A percentile compares a stretch with the other conserved stretches of the same genome.
These are phyloP conservation scores for Malurus splendens DNA, from an alignment of 2,797 vertebrate species.

Conservation along the genomic window DNA sequence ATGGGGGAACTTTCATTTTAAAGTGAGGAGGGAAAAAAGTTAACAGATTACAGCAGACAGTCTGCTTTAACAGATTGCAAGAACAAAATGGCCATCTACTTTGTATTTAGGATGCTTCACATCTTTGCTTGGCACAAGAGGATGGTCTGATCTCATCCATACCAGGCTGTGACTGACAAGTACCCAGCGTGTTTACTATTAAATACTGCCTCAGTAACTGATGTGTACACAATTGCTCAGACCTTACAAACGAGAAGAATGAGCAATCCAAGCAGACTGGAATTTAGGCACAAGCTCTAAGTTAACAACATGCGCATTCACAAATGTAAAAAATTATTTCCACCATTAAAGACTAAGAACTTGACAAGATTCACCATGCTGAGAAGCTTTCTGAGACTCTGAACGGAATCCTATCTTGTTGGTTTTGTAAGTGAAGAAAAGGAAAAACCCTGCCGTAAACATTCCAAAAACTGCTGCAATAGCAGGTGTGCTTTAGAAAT, in stretches of 20 bases:
- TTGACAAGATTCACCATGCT: neutral
- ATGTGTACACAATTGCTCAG: slow-evolving; percentile 27
- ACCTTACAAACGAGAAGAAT: slow-evolving; percentile 2
- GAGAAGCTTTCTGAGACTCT: neutral
- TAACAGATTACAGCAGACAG: slow-evolving; percentile 49
- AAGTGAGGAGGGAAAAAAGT: neutral
- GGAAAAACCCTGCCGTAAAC: neutral
- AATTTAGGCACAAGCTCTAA: neutral
- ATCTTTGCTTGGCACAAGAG: slow-evolving; percentile 47
- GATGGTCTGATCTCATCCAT: slow-evolving; percentile 51
- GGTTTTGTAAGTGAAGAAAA: neutral
- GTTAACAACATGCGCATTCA: neutral
- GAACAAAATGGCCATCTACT: slow-evolving; percentile 57
- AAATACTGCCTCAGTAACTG: slow-evolving; percentile 31
- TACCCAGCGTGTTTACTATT: slow-evolving; percentile 37
- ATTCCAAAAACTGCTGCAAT: neutral
- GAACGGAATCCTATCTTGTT: neutral
- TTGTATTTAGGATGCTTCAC: slow-evolving; percentile 25
- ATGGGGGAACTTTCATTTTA: slow-evolving; percentile 27
- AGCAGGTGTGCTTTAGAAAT: neutral
- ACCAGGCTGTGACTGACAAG: slow-evolving; percentile 61
- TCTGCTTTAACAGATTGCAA: slow-evolving; percentile 56
- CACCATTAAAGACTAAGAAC: neutral
- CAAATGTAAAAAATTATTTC: neutral
- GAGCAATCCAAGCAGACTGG: neutral